Percentiles rank a stretch among this genome's conserved stretches.
Evolutionary conservation across 1,140 invertebrate genomes (phyloP).

Genomic region (Polypedilum vanderplanki): DNA sequence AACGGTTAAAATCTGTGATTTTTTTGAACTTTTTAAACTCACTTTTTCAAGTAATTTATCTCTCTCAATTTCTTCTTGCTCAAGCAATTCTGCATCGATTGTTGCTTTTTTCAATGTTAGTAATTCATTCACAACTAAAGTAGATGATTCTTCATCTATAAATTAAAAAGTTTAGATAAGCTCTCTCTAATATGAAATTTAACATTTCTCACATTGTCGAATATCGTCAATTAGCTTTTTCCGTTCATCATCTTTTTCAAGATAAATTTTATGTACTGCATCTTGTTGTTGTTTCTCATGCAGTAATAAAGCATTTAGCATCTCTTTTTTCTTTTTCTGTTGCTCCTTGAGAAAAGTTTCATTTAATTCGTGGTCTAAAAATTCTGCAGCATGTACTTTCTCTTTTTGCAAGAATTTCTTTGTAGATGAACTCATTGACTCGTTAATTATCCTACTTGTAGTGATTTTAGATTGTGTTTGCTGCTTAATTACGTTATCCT

Average conservation of each 20-base stretch:
- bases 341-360: conserved; percentile 25
- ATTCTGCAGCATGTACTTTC: conserved; percentile 29
- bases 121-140: conserved; percentile 57
- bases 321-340: conserved; percentile 30
- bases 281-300: conserved; percentile 57
- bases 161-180: background rate
- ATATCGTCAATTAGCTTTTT: conserved; percentile 52
- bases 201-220: conserved; percentile 44
- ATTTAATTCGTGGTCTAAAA: conserved; percentile 1
- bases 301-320: conserved; percentile 50
- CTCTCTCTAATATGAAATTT: no score
- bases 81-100: conserved; percentile 50
- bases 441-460: conserved; percentile 24
- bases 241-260: conserved; percentile 54
- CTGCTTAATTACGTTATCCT: background rate
- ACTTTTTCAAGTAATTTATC: conserved; percentile 48
- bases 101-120: conserved; percentile 51
- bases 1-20: background rate
- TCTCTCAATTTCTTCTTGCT: conserved; percentile 57
- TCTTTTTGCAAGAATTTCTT: conserved; percentile 43
- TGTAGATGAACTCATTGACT: background rate
- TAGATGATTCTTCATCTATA: conserved; percentile 56
- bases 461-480: conserved; percentile 16
- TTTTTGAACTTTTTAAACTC: no score
- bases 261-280: conserved; percentile 59